These are phyloP conservation scores for Halichoeres trimaculatus DNA, from an alignment of 2,113 vertebrate genomes.

Conservation along the genomic window DNA sequence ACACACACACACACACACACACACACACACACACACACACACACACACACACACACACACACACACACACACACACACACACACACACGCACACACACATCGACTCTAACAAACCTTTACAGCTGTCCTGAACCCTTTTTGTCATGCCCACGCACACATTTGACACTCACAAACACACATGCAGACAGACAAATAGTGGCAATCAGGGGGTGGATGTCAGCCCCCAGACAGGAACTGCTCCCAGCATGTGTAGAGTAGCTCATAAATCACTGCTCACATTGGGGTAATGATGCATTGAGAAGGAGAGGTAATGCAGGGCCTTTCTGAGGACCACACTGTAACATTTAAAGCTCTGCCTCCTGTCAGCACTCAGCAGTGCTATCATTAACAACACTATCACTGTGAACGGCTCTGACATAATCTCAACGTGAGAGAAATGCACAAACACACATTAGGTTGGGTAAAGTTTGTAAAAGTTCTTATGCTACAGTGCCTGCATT, in stretches of 20 bases:
- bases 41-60: constrained; percentile 24
- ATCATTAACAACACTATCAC: constrained; percentile 29
- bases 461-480: neutral
- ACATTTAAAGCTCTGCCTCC: constrained; percentile 21
- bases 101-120: constrained; percentile 33
- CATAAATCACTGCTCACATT: constrained; percentile 67
- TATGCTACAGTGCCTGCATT: neutral
- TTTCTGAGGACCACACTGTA: constrained; percentile 37
- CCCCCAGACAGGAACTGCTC: constrained; percentile 62
- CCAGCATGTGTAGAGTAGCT: constrained; percentile 45
- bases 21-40: neutral
- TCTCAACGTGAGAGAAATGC: constrained; percentile 4
- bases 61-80: constrained; percentile 1
- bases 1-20: constrained; percentile 25
- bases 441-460: neutral
- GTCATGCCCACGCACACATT: constrained; percentile 14
- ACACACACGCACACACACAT: constrained; percentile 23
- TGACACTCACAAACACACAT: constrained; percentile 33
- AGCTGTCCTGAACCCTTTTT: neutral
- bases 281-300: constrained; percentile 58
- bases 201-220: constrained; percentile 63
- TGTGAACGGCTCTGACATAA: constrained; percentile 16
- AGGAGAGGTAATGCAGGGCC: constrained; percentile 37
- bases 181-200: constrained; percentile 54
- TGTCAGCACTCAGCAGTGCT: constrained; percentile 25